phyloP scores from a whole-genome alignment of 2,888 invertebrate species.

The Perdita meconis region DNA sequence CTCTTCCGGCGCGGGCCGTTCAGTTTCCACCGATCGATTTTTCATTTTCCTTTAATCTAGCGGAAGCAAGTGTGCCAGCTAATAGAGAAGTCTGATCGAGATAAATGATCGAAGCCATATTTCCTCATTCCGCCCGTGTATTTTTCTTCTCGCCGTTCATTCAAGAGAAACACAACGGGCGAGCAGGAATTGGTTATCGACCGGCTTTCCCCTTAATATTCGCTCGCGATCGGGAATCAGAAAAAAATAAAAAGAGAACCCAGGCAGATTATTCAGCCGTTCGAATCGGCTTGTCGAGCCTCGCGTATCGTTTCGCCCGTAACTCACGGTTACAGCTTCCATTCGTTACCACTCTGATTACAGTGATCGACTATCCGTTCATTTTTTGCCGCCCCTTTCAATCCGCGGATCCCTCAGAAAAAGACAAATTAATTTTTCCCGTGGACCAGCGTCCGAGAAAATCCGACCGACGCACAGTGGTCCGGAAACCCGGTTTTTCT shows the following conservation, averaged over 20 bases:
- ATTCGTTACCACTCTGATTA: slow-evolving; percentile 19
- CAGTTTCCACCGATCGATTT: background rate
- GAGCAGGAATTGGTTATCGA: slow-evolving; percentile 31
- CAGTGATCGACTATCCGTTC: slow-evolving; percentile 45
- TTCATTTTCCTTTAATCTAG: background rate
- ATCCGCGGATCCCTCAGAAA: too few species aligned
- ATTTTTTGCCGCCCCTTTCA: slow-evolving; percentile 4
- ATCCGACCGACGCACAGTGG: too few species aligned
- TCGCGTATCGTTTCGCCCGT: background rate
- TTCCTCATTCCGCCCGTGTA: background rate
- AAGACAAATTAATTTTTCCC: too few species aligned
- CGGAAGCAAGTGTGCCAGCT: slow-evolving; percentile 9
- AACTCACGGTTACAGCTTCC: background rate
- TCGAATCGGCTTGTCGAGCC: background rate
- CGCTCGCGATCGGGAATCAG: slow-evolving; percentile 1
- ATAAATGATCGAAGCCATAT: background rate
- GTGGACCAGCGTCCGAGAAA: too few species aligned
- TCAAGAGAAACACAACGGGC: background rate
- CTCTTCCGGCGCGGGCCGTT: background rate
- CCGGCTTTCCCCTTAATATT: slow-evolving; percentile 25
- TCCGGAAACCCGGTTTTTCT: too few species aligned
- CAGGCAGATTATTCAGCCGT: background rate
- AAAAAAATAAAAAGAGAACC: background rate
- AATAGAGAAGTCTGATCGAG: slow-evolving; percentile 14
- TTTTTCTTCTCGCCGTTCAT: background rate